phyloP scores from a whole-genome alignment of 2,113 vertebrate genomes.

The Solenodon paradoxus region DNA sequence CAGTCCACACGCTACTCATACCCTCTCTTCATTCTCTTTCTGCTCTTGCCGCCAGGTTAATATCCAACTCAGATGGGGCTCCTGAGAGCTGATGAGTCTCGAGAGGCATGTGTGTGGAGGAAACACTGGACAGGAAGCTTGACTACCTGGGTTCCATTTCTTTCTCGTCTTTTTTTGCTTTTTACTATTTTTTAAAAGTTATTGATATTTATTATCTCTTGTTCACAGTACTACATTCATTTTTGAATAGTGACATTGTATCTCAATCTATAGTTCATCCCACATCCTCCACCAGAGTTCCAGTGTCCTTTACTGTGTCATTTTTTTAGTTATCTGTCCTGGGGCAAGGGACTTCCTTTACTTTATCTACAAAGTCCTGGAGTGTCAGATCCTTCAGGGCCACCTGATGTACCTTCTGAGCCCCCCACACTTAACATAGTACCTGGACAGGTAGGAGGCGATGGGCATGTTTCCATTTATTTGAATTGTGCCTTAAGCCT shows the following conservation, averaged over 20 bases:
- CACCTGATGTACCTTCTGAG: not conserved
- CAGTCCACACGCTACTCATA: too few species aligned
- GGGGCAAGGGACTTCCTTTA: not conserved
- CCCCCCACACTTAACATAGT: not conserved
- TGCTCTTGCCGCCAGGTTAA: not conserved
- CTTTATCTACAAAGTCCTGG: not conserved
- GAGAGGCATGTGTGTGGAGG: too few species aligned
- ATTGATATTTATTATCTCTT: too few species aligned
- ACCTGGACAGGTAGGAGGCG: not conserved
- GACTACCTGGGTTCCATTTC: not conserved
- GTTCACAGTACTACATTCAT: too few species aligned
- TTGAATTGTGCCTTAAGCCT: not conserved
- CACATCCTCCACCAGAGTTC: too few species aligned
- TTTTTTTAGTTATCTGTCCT: not conserved
- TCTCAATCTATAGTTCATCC: too few species aligned
- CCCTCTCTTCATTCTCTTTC: not conserved
- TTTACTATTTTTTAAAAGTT: too few species aligned
- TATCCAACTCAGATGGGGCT: not conserved
- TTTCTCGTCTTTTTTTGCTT: too few species aligned
- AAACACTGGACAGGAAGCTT: not conserved
- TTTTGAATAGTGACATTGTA: too few species aligned
- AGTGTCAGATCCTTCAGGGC: not conserved
- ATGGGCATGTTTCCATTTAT: not conserved
- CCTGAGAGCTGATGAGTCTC: not conserved
- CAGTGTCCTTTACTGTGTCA: too few species aligned